Conservation (phyloP, 2,888 invertebrate genomes). For the Eupsilia transversa region DNA sequence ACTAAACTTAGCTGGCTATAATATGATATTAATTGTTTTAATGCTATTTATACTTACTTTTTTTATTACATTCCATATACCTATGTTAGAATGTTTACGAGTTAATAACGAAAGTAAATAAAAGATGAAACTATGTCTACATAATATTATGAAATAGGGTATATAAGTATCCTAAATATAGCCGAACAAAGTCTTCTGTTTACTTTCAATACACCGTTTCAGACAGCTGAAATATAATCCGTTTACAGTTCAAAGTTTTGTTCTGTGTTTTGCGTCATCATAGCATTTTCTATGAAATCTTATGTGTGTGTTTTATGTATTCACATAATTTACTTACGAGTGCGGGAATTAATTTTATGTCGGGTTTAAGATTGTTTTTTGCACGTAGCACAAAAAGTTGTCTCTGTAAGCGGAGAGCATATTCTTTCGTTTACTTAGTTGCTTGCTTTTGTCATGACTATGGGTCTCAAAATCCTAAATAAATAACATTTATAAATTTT, state of each 20-base stretch:
- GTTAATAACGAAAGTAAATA: neutral
- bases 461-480: neutral
- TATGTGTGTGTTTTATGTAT: neutral
- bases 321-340: neutral
- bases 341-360: neutral
- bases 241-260: neutral
- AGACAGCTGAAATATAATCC: constrained; percentile 14
- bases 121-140: neutral
- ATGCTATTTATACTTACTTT: neutral
- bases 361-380: neutral
- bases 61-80: neutral
- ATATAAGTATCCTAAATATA: neutral
- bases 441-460: neutral
- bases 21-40: neutral
- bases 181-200: neutral
- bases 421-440: neutral
- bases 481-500: neutral
- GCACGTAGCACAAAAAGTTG: neutral
- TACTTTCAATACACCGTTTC: constrained; percentile 11
- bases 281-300: neutral
- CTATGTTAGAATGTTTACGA: neutral
- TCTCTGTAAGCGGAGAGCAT: neutral
- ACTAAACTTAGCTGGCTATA: neutral
- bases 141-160: constrained; percentile 12
- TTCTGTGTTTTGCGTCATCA: neutral